Base-by-base conservation (phyloP, 1,140 invertebrate species). In the Colletes gigas region DNA sequence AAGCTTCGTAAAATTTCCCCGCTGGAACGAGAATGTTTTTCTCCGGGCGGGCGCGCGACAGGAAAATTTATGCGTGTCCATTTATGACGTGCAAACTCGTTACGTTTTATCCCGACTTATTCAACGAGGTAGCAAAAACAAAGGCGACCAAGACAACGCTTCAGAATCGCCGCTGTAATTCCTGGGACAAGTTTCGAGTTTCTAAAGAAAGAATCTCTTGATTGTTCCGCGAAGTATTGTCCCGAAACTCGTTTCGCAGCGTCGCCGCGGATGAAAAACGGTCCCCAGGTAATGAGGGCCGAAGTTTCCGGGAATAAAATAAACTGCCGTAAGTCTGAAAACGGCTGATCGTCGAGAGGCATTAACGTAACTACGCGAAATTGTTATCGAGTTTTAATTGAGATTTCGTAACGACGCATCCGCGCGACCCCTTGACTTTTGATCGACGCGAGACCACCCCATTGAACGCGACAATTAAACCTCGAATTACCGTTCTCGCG, bases 331-430 rank as follows among this genome's bases (percentile, higher is more conserved):
- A 67, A 74, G 78, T 80, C 72, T 59, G 78, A 44, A 66, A 79
- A 73, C 69, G 55, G 50, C 70, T 65, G 69, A 73, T 73, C 69
- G 60, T 12, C 60, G 69, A 12, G 77, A 65, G 39, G 70, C 77
- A 73, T 79, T 72, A 73, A 79, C 69, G 77, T 73, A 72, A 79
- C 77, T 79, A 65, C 17, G 50, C 60, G 50, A 71, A 79, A 79
- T 79, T 71, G 60, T 79, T 79, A 79, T 79, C 77, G 77, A 79
- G 77, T 79, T 79, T 79, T 79, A 79, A 79, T 79, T 79, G 77
- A 79, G 77, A 79, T 73, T 65, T 72, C 77, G 77, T 73, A 73
- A 79, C 70, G 77, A 73, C 70, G 17, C 30, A 63, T 65, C 59
- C 41, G 19, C n/a, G 39, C 60, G 59, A 14, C 19, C 47, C 41